These are phyloP conservation scores for human DNA, from an alignment of 2,113 vertebrate genomes.

Conservation along the genomic window GRCh38 chr9:133782501-133783000, in stretches of 20 bases:
- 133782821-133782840: background rate
- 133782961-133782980: background rate
- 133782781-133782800: background rate
- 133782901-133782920: background rate
- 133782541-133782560: fast-evolving
- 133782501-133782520: background rate
- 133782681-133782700: background rate
- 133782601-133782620: fast-evolving
- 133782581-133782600: fast-evolving
- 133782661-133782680: background rate
- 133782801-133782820: background rate
- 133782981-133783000: background rate
- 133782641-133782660: too few species aligned
- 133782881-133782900: background rate
- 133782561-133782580: background rate
- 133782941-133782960: background rate
- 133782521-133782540: background rate
- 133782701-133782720: too few species aligned
- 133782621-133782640: fast-evolving
- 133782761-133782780: background rate
- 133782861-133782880: background rate
- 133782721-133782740: fast-evolving
- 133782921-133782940: too few species aligned
- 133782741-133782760: fast-evolving
- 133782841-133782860: background rate